Conservation (phyloP, 2,797 vertebrate genomes). For the Crocidura indochinensis region DNA sequence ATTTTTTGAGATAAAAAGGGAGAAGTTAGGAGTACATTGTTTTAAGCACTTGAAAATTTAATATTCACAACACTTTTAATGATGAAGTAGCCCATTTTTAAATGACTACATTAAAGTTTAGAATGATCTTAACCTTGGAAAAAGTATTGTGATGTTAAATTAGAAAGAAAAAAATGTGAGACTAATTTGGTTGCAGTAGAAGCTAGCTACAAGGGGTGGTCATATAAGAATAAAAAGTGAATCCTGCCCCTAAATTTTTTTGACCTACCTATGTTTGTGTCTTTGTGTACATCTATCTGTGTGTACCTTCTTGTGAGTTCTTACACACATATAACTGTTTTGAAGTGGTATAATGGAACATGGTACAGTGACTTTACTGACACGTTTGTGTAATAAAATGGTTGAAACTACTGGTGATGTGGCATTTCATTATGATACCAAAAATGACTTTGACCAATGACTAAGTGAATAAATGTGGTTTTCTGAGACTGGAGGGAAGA, state of each 20-base stretch:
- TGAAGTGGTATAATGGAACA: constrained; percentile 26
- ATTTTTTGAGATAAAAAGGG: constrained; percentile 64
- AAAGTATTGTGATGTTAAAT: constrained; percentile 60
- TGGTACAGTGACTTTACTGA: constrained; percentile 48
- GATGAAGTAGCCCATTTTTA: constrained; percentile 54
- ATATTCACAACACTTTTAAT: constrained; percentile 67
- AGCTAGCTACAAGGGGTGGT: background rate
- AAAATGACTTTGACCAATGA: background rate
- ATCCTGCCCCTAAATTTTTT: constrained; percentile 25
- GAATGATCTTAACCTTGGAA: constrained; percentile 22
- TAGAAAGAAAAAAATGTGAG: constrained; percentile 34
- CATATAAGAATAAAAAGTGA: constrained; percentile 26
- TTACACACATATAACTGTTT: constrained; percentile 32
- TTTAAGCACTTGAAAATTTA: constrained; percentile 65
- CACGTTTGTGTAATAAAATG: constrained; percentile 82
- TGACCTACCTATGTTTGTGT: background rate
- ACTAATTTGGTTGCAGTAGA: background rate
- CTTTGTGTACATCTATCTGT: background rate
- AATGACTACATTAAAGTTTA: constrained; percentile 53
- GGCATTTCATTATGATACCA: constrained; percentile 37
- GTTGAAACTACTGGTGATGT: constrained; percentile 61
- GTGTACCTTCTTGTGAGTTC: background rate
- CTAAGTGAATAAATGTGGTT: background rate
- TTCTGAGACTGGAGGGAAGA: background rate
- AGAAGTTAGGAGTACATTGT: constrained; percentile 65